phyloP scores from a whole-genome alignment of 1,140 invertebrate genomes.

The Amphibalanus amphitrite region DNA sequence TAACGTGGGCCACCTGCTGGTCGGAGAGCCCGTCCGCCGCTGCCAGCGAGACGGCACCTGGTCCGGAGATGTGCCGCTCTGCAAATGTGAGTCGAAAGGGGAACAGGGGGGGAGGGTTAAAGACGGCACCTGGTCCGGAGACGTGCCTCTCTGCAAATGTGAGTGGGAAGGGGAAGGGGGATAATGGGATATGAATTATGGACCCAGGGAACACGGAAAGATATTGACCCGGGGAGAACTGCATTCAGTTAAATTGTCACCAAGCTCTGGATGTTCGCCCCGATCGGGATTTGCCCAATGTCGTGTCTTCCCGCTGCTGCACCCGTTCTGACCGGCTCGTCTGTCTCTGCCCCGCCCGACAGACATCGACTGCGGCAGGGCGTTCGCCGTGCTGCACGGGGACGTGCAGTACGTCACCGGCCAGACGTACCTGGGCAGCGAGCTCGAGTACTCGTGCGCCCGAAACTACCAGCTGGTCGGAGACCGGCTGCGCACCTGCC shows the following conservation, averaged over 20 bases:
- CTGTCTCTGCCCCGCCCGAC: constrained; percentile 18
- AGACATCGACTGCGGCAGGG: constrained; percentile 79
- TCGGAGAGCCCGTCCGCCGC: constrained; percentile 46
- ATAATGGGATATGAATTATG: constrained; percentile 20
- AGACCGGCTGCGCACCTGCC: constrained; percentile 41
- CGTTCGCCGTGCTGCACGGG: constrained; percentile 59
- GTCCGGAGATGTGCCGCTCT: constrained; percentile 56
- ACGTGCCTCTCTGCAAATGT: constrained; percentile 65
- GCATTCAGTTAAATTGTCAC: too few relatives aligned
- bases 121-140: constrained; percentile 65
- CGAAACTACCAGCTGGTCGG: constrained; percentile 65
- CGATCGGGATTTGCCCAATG: too few relatives aligned
- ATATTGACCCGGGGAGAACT: too few relatives aligned
- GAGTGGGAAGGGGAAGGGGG: constrained; percentile 64
- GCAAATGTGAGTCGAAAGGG: constrained; percentile 50
- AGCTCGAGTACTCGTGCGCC: constrained; percentile 55
- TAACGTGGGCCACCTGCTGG: constrained; percentile 57
- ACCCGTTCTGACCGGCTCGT: too few relatives aligned
- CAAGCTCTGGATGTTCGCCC: too few relatives aligned
- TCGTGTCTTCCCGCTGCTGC: background rate
- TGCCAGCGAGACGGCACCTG: constrained; percentile 61
- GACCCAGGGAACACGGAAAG: too few relatives aligned
- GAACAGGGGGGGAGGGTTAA: too few relatives aligned
- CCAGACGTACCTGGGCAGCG: constrained; percentile 58
- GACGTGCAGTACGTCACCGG: constrained; percentile 52